Conservation (phyloP, 2,888 invertebrate genomes). For the Drosophila paramelanica region DNA sequence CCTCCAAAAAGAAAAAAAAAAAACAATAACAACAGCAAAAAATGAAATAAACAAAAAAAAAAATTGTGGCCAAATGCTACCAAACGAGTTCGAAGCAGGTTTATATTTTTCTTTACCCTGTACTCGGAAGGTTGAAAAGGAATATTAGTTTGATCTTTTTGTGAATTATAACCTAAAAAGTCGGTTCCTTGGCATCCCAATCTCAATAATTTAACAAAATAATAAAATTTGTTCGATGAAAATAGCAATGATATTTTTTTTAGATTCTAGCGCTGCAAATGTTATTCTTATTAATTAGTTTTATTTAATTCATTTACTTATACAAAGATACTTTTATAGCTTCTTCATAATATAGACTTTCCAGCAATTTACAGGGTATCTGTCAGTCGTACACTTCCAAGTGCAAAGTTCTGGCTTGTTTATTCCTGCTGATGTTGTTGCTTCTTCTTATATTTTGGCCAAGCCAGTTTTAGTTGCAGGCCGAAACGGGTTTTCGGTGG, state of each 20-base stretch:
- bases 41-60: slow-evolving; percentile 7
- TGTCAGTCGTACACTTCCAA: no score
- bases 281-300: no score
- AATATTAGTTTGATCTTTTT: background rate
- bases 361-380: slow-evolving; percentile 3
- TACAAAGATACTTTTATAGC: no score
- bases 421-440: slow-evolving; percentile 2
- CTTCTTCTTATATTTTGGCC: slow-evolving; percentile 47
- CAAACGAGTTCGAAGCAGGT: slow-evolving; percentile 76
- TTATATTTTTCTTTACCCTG: slow-evolving; percentile 35
- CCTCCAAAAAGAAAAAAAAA: slow-evolving; percentile 22
- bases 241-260: no score
- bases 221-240: no score
- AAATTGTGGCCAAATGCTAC: slow-evolving; percentile 63
- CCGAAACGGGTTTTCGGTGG: slow-evolving; percentile 40
- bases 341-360: background rate
- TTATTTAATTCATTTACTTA: no score
- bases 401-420: slow-evolving; percentile 2
- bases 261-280: no score
- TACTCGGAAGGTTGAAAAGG: background rate
- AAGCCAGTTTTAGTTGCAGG: slow-evolving; percentile 48
- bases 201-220: no score
- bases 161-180: no score
- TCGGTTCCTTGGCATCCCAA: no score
- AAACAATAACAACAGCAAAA: slow-evolving; percentile 16